phyloP scores from a whole-genome alignment of 92 coral and sea anemone species.

The Paragorgia papillata region DNA sequence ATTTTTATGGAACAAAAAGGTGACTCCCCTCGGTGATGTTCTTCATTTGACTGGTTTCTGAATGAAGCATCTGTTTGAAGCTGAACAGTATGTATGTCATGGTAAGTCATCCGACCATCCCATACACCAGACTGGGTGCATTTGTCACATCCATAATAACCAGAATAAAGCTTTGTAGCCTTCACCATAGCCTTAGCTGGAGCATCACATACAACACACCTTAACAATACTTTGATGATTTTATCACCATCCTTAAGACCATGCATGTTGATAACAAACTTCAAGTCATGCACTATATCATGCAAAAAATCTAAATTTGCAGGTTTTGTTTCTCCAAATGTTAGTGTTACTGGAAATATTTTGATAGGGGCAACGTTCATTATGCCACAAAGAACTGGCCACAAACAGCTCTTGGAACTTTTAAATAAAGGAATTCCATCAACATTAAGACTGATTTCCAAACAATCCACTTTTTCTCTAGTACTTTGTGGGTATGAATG shows the following conservation, averaged over 20 bases:
- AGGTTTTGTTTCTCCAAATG: neutral
- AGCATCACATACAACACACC: slow-evolving; percentile 3
- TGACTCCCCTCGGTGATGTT: neutral
- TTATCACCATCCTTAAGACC: neutral
- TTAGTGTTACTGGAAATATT: neutral
- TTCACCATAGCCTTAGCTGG: no score
- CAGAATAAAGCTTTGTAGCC: no score
- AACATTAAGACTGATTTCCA: neutral
- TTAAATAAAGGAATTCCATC: neutral
- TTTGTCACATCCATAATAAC: no score
- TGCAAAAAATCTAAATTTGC: neutral
- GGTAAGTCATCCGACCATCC: neutral
- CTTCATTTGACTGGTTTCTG: neutral
- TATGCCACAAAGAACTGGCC: no score
- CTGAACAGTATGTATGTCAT: neutral
- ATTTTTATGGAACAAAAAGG: neutral
- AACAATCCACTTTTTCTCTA: neutral
- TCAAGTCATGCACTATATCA: no score
- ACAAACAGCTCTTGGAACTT: neutral
- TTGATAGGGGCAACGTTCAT: neutral
- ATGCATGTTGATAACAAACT: neutral
- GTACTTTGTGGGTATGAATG: no score
- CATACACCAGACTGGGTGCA: neutral
- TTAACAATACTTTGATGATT: neutral
- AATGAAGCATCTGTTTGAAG: neutral